A percentile compares a stretch with the other conserved stretches of the same genome.
Evolutionary conservation across 2,113 vertebrate genomes (phyloP).

Genomic region (Macrotis lagotis): DNA sequence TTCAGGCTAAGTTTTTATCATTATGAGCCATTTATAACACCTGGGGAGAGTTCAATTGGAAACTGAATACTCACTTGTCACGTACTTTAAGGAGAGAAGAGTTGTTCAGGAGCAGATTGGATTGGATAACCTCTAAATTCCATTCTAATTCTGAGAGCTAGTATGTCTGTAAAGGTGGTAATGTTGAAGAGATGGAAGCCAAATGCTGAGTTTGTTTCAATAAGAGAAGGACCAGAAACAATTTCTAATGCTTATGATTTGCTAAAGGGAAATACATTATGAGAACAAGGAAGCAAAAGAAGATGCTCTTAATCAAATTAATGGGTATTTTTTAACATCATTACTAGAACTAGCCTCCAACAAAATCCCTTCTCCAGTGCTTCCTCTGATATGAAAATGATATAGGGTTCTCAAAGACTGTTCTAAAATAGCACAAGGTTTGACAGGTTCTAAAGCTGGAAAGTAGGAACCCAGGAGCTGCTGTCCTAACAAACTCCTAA

Average conservation of each 20-base stretch:
- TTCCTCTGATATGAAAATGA: background rate
- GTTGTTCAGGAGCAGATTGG: no score
- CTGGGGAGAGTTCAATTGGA: no score
- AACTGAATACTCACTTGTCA: no score
- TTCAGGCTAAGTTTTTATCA: no score
- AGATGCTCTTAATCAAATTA: conserved; percentile 33
- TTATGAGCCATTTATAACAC: no score
- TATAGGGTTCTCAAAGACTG: background rate
- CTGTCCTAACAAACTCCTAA: background rate
- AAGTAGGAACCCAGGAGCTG: background rate
- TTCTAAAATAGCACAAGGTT: background rate
- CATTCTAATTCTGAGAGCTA: no score
- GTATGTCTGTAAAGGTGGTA: no score
- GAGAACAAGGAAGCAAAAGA: conserved; percentile 29
- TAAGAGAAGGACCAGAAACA: background rate
- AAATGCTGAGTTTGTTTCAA: no score
- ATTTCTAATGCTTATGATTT: background rate
- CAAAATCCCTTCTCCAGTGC: background rate
- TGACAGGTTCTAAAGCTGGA: background rate
- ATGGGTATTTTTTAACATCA: conserved; percentile 6
- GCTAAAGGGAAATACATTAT: conserved; percentile 35
- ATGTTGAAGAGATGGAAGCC: no score
- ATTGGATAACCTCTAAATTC: no score
- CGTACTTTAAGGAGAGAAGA: no score
- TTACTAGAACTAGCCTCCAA: conserved; percentile 45